Percentiles rank a stretch among this genome's conserved stretches.
Evolutionary conservation across 2,113 vertebrate species (phyloP).

Genomic region (Hemiprocne comata): DNA sequence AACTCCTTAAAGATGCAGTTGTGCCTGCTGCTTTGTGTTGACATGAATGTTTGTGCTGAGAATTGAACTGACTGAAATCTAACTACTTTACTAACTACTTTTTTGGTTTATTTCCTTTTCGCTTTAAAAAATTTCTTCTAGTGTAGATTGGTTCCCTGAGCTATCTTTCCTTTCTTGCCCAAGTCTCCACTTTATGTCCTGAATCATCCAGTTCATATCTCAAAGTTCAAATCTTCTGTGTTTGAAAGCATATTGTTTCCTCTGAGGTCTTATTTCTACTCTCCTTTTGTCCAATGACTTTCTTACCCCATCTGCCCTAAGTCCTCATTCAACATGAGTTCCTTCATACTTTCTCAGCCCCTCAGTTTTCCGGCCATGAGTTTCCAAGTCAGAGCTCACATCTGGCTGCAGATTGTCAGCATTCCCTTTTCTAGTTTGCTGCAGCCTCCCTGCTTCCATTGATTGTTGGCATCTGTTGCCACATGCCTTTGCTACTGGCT

Average conservation of each 20-base stretch:
- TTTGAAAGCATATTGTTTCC: background rate
- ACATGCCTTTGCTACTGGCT: conserved; percentile 11
- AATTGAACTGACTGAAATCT: background rate
- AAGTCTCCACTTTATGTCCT: background rate
- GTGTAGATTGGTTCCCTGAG: background rate
- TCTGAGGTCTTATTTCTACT: background rate
- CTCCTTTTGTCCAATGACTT: background rate
- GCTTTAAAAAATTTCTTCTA: background rate
- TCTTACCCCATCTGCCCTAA: background rate
- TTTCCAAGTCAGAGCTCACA: background rate
- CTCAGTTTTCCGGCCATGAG: background rate
- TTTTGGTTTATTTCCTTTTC: background rate
- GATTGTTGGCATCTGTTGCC: background rate
- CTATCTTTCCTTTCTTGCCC: background rate
- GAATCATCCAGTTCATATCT: background rate
- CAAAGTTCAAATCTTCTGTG: background rate
- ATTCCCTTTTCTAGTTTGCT: conserved; percentile 16
- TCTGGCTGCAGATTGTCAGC: background rate
- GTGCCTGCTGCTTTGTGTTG: background rate
- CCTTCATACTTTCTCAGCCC: background rate
- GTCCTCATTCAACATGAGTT: background rate
- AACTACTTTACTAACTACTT: background rate
- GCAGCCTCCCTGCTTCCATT: background rate
- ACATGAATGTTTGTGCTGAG: background rate
- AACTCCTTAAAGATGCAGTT: background rate